These are phyloP conservation scores for Agrypnus murinus DNA, from an alignment of 2,888 invertebrate genomes.

Conservation along the genomic window DNA sequence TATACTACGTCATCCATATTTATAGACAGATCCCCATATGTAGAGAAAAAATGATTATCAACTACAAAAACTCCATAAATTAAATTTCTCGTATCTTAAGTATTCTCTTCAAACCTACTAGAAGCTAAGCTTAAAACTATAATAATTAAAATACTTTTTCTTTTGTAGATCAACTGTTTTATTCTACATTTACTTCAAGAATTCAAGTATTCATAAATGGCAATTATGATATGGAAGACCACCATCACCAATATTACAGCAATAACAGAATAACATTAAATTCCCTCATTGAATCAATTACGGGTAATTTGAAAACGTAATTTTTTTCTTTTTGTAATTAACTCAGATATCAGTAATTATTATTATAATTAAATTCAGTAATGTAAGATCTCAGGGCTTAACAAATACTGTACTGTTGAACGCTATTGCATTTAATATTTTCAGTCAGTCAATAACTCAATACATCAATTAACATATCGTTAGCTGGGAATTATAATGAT, in stretches of 20 bases:
- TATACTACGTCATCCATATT: too few relatives aligned
- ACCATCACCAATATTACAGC: background rate
- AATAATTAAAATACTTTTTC: slow-evolving; percentile 22
- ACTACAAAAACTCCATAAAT: too few relatives aligned
- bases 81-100: too few relatives aligned
- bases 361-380: background rate
- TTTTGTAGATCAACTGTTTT: slow-evolving; percentile 60
- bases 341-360: background rate
- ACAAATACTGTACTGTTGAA: background rate
- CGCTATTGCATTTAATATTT: background rate
- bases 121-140: too few relatives aligned
- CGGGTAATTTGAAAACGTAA: background rate
- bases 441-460: too few relatives aligned
- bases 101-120: too few relatives aligned
- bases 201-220: slow-evolving; percentile 56
- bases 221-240: slow-evolving; percentile 36
- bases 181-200: slow-evolving; percentile 59
- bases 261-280: slow-evolving; percentile 4
- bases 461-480: too few relatives aligned
- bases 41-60: too few relatives aligned
- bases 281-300: background rate
- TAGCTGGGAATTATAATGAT: too few relatives aligned
- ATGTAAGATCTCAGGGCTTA: slow-evolving; percentile 20
- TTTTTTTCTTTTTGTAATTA: background rate
- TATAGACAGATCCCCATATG: too few relatives aligned